These are phyloP conservation scores for Scomber japonicus DNA, from an alignment of 2,113 vertebrate genomes.

Conservation along the genomic window DNA sequence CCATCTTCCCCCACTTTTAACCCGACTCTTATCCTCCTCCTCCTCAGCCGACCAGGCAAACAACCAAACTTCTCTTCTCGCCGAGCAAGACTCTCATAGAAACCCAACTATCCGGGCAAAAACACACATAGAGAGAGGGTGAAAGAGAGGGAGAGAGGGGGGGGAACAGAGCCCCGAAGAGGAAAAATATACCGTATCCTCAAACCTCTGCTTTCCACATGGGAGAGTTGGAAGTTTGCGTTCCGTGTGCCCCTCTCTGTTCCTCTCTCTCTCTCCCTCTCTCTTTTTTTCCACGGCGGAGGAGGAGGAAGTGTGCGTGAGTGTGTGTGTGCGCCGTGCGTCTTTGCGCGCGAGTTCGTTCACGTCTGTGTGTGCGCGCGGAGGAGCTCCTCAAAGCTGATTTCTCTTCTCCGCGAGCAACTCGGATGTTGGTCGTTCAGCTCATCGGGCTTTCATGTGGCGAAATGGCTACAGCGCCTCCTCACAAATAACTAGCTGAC, in stretches of 20 bases:
- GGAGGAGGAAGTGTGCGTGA: conserved; percentile 72
- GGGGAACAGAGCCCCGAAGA: conserved; percentile 57
- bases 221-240: conserved; percentile 80
- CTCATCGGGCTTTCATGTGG: conserved; percentile 82
- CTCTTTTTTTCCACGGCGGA: conserved; percentile 58
- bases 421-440: conserved; percentile 78
- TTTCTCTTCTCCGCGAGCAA: conserved; percentile 69
- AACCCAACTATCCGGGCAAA: conserved; percentile 72
- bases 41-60: conserved; percentile 79
- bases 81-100: conserved; percentile 83
- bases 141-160: conserved; percentile 46
- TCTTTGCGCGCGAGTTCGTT: conserved; percentile 59
- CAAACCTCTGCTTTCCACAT: conserved; percentile 77
- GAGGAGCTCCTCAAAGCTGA: conserved; percentile 72
- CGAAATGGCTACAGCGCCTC: conserved; percentile 87
- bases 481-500: conserved; percentile 85
- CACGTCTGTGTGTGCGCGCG: conserved; percentile 45
- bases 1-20: conserved; percentile 87
- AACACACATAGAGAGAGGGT: conserved; percentile 57
- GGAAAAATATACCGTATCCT: conserved; percentile 69
- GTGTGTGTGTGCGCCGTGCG: conserved; percentile 65
- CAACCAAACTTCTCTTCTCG: conserved; percentile 84
- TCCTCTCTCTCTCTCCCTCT: conserved; percentile 21
- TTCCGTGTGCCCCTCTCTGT: conserved; percentile 56
- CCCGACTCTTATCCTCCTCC: conserved; percentile 72